phyloP scores from a whole-genome alignment of 2,113 vertebrate species.

The Dasypus novemcinctus region DNA sequence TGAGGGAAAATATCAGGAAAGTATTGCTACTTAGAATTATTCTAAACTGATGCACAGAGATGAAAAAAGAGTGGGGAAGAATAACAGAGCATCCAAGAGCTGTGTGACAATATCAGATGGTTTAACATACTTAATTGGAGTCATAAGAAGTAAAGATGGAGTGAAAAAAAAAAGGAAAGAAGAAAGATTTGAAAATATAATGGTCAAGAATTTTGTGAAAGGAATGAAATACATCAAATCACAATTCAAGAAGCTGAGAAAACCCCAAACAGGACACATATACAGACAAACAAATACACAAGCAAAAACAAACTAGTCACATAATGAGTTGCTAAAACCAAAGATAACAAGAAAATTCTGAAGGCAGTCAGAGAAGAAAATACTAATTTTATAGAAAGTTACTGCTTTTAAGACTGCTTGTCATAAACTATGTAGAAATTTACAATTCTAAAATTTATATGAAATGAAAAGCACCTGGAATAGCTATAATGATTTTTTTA shows the following conservation, averaged over 20 bases:
- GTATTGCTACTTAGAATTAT: neutral
- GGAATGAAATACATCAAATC: neutral
- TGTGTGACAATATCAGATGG: neutral
- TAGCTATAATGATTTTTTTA: neutral
- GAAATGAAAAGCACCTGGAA: neutral
- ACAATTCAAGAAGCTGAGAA: neutral
- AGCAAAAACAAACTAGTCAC: neutral
- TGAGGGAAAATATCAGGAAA: constrained; percentile 1
- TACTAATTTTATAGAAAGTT: neutral
- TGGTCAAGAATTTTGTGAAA: neutral
- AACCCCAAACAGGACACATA: neutral
- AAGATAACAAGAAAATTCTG: neutral
- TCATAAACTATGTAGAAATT: neutral
- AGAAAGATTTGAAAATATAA: neutral
- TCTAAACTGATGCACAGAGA: neutral
- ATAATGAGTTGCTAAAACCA: neutral
- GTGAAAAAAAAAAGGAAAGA: neutral
- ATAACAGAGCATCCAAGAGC: neutral
- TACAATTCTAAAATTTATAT: neutral
- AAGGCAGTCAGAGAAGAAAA: neutral
- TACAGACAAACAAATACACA: neutral
- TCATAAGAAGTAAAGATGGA: neutral
- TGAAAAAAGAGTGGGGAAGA: neutral
- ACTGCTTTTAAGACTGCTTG: neutral
- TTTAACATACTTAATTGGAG: neutral